phyloP scores from a whole-genome alignment of 2,888 invertebrate species.

The Ceramica pisi region DNA sequence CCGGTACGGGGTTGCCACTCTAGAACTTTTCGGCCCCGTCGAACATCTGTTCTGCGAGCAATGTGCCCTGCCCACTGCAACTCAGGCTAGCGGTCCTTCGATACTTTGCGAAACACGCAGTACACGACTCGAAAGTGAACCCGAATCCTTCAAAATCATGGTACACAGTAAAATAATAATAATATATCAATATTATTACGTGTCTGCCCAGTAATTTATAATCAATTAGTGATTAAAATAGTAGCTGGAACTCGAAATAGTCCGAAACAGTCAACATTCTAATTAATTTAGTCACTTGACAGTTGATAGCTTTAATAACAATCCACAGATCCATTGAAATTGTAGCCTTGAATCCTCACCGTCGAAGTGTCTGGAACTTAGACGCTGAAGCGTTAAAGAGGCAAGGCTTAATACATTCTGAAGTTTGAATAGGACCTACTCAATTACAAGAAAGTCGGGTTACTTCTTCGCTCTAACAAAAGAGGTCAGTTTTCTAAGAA shows the following conservation, averaged over 20 bases:
- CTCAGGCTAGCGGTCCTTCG: too few relatives aligned
- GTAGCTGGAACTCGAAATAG: neutral
- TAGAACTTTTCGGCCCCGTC: too few relatives aligned
- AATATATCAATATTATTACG: neutral
- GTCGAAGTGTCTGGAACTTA: conserved; percentile 32
- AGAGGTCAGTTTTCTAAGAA: conserved; percentile 20
- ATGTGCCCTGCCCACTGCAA: too few relatives aligned
- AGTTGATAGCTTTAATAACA: conserved; percentile 23
- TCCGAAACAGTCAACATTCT: neutral
- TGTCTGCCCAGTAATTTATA: neutral
- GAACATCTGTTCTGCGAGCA: too few relatives aligned
- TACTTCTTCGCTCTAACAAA: conserved; percentile 36
- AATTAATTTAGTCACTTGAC: conserved; percentile 7
- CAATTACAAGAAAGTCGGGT: conserved; percentile 54
- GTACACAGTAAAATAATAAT: neutral
- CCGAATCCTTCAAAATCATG: neutral
- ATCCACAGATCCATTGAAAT: neutral
- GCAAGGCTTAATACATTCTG: conserved; percentile 50
- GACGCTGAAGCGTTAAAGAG: conserved; percentile 42
- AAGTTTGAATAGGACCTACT: conserved; percentile 60
- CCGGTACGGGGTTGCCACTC: too few relatives aligned
- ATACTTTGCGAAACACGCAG: too few relatives aligned
- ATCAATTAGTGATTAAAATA: conserved; percentile 19
- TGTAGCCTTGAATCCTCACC: neutral
- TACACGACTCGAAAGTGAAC: neutral